Base-by-base conservation (phyloP, 1,140 invertebrate species). In the Drosophila nannoptera region DNA sequence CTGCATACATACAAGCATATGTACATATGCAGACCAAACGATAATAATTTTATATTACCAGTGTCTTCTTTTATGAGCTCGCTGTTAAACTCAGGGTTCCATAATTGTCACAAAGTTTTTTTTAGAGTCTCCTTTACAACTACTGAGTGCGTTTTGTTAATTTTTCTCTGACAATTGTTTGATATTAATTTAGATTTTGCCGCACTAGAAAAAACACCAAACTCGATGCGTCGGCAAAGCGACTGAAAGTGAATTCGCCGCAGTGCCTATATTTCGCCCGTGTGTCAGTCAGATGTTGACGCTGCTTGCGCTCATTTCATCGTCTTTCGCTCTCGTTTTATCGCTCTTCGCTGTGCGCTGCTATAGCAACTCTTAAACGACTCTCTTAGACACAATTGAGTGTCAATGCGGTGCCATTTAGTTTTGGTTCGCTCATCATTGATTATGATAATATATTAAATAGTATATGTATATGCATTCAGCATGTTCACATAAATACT, bases 201-300 rank as follows among this genome's bases (percentile, higher is more conserved):
- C 58, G 54, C 70, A 72, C 65, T 62, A 54, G 31, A 54, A 61
- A 69, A 69, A 69, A 29, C 38, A 56, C 56, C 70, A 73, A 69
- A 63, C 70, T 69, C 65, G 45, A 63, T 69, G 70, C 70, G 70
- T 69, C 70, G 66, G 70, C 65, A 73, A 68, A 69, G 33, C 42
- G 69, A 73, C 32, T 73, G 70, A 69, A 69, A 73, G 69, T 38
- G 65, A 73, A 73, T 73, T 73, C 70, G 69, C 69, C 58, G 61
- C 69, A 67, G 38, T 38, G 22, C 48, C 29, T 9, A 42, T 22
- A 54, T 48, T 67, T 67, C 69, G 69, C 69, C 22, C 56, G 43
- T 55, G 43, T 55, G 59, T 63, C 65, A 68, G 49, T 62, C 69
- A 72, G 70, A 68, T 72, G 65, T 68, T 69, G 69, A 68, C 65